Conservation (phyloP, 2,888 invertebrate genomes). For the Fissipunctia ypsillon region DNA sequence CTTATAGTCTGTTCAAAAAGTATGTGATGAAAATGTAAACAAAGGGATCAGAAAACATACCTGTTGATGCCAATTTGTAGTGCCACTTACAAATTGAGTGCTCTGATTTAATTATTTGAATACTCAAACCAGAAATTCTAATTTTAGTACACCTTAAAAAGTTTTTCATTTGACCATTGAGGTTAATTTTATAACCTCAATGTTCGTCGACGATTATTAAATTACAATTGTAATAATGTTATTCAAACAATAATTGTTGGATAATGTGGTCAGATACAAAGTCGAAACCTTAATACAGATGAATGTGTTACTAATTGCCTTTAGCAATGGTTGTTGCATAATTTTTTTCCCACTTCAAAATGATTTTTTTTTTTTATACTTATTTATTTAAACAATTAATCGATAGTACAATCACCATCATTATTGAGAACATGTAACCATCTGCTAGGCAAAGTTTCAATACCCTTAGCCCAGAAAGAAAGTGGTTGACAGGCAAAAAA, state of each 20-base stretch:
- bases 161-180: background rate
- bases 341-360: too few relatives aligned
- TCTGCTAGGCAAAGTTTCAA: too few relatives aligned
- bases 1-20: background rate
- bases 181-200: background rate
- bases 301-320: background rate
- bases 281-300: background rate
- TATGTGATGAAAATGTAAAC: background rate
- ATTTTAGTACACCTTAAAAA: background rate
- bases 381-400: too few relatives aligned
- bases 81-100: too few relatives aligned
- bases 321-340: too few relatives aligned
- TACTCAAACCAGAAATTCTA: background rate
- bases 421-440: too few relatives aligned
- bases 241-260: background rate
- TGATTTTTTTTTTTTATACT: too few relatives aligned
- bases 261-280: background rate
- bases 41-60: background rate
- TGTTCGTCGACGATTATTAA: background rate
- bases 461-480: too few relatives aligned
- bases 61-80: background rate
- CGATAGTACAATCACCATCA: too few relatives aligned
- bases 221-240: background rate
- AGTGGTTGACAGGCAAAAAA: too few relatives aligned
- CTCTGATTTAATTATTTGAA: background rate